These are phyloP conservation scores for Bombylius major DNA, from an alignment of 2,888 invertebrate genomes.

Conservation along the genomic window DNA sequence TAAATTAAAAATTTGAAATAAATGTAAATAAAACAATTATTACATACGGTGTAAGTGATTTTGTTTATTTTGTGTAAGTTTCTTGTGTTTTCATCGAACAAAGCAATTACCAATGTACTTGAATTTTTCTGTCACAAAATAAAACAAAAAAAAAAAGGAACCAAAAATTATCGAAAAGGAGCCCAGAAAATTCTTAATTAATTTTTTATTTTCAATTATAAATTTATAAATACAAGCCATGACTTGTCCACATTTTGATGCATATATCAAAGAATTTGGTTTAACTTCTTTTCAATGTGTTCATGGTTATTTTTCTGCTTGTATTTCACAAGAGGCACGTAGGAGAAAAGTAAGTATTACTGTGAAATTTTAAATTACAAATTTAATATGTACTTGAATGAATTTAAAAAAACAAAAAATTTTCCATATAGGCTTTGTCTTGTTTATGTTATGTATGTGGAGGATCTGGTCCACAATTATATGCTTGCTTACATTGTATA, in stretches of 20 bases:
- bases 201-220: no score
- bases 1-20: no score
- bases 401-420: background rate
- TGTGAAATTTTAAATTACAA: background rate
- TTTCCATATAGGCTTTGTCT: conserved; percentile 52
- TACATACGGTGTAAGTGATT: no score
- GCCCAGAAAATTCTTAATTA: no score
- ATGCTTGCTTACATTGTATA: conserved; percentile 80
- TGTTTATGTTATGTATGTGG: conserved; percentile 75
- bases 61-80: no score
- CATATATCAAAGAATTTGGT: conserved; percentile 32
- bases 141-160: no score
- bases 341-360: conserved; percentile 57
- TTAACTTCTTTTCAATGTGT: conserved; percentile 47
- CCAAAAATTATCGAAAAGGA: no score
- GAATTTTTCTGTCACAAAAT: no score
- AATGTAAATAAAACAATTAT: no score
- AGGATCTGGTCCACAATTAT: conserved; percentile 63
- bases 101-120: no score
- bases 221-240: no score
- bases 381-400: background rate
- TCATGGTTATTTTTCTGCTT: conserved; percentile 75
- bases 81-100: no score
- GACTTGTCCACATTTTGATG: conserved; percentile 31
- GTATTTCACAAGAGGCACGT: conserved; percentile 65